Conservation (phyloP, 2,888 invertebrate species). For the Rosalia funebris region DNA sequence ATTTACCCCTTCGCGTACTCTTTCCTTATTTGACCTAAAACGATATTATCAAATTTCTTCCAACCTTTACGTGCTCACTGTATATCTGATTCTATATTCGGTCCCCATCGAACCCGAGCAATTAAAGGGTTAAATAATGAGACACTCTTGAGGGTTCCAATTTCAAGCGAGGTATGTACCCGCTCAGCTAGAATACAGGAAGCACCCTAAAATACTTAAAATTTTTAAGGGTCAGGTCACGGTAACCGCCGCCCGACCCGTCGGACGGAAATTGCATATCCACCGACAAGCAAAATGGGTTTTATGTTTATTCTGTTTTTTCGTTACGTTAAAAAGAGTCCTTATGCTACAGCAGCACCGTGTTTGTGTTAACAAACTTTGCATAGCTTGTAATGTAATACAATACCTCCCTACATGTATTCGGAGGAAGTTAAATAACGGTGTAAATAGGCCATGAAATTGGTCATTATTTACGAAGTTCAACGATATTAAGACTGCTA, state of each 20-base stretch:
- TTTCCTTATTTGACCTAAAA: too few species aligned
- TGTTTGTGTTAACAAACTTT: too few species aligned
- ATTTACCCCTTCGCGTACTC: too few species aligned
- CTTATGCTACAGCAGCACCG: too few species aligned
- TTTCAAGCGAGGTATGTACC: not conserved
- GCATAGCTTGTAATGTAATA: too few species aligned
- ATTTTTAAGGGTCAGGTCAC: constrained; percentile 2
- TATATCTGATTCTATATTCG: not conserved
- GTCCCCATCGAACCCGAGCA: not conserved
- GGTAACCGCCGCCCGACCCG: not conserved
- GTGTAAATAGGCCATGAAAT: too few species aligned
- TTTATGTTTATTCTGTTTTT: constrained; percentile 1
- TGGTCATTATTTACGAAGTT: too few species aligned
- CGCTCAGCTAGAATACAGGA: not conserved
- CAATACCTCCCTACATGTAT: too few species aligned
- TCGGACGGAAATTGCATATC: constrained; percentile 3
- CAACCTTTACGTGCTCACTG: too few species aligned
- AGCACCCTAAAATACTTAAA: not conserved
- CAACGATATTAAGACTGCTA: too few species aligned
- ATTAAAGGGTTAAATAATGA: not conserved
- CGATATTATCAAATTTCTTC: too few species aligned
- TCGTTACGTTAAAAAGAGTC: constrained; percentile 4
- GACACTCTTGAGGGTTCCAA: not conserved
- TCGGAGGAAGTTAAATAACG: too few species aligned
- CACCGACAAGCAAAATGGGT: not conserved